Base-by-base conservation (phyloP, 2,797 vertebrate species). In the Muscicapa striata region DNA sequence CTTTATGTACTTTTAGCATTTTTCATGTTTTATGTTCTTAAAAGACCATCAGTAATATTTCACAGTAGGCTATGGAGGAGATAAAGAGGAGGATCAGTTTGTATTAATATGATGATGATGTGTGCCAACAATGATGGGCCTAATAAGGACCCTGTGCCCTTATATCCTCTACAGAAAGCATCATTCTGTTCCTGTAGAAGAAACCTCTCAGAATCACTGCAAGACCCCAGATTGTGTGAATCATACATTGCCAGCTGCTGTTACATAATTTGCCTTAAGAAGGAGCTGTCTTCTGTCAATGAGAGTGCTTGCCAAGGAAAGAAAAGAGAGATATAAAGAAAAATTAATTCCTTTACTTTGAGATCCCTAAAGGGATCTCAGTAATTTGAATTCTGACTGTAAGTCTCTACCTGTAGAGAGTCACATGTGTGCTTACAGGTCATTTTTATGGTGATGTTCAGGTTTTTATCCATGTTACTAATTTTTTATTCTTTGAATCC, bases 261-360 rank as follows among this genome's bases (percentile, higher is more conserved):
- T 61, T 84, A 48, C 34, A 62, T 91, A 74, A 86, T 93, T 90
- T 94, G 38, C 77, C 51, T 92, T 93, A 92, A 76, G 73, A 89
- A 96, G 51, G 67, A 94, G 61, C 52, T 67, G 21, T 85, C 58
- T 80, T 84, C 64, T 93, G 58, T 62, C 59, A 83, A 27, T 27
- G 27, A 70, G 20, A 54, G 10, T 41, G 15, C 26, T 72, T 86
- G 55, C 26, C 74, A 91, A 54, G 41, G 36, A 75, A 78, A 48
- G n/a, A 76, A 87, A 75, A 20, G n/a, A 77, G 10, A 54, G 10
- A 63, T 57, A 72, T n/a, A 67, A 66, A 85, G 58, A 54, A 67
- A 92, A 83, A 48, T 2, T 49, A 64, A 27, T 81, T 83, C 4
- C 24, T 81, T 88, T 74, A 23, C 27, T 80, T 93, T 91, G 66